Evolutionary conservation across 2,888 invertebrate species (phyloP), one percentile per base, ranked within the genome.

Genomic region (Spialia ferax): DNA sequence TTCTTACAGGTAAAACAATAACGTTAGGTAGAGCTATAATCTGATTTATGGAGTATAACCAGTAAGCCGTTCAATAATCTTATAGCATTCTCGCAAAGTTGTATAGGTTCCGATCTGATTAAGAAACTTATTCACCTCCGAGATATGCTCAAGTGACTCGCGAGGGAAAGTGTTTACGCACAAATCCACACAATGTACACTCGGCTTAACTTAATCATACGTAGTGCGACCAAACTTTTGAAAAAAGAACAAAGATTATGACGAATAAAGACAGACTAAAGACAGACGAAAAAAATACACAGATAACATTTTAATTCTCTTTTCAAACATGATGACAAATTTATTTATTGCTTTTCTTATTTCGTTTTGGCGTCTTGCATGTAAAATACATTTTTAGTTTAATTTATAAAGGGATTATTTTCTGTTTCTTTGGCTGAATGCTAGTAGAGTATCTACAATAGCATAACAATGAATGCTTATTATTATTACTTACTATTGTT

Each of bases 21-120:
- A 35, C n/a, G n/a, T n/a, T 26, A 1, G 32, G 4, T 7, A 6
- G 32, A 8, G 32, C 32, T 13, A 48, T 50, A 29, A 29, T 18
- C 60, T 42, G 32, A 29, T 15, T 48, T 8, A 20, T 26, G 29
- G 56, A 55, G 42, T 45, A 64, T 50, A 64, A 50, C 48, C 64
- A 48, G 35, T 64, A 64, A 50, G 35, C 57, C 64, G 64, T 57
- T 26, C 56, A 22, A 56, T 56, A 64, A 55, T 63, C 63, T 32
- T 32, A 64, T 64, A 50, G 22, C n/a, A 57, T 62, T 56, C 55
- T 45, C 59, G 55, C 56, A 54, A 74, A 77, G 70, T 74, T 76
- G 71, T 64, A 73, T 68, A 73, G 71, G 70, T 74, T 76, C 75
- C 74, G 76, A 76, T 78, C 77, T 77, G 79, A 80, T 80, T 78